A percentile compares a stretch with the other conserved stretches of the same genome.
Evolutionary conservation across 2,888 invertebrate genomes (phyloP).

Genomic region (Desoria tigrina): DNA sequence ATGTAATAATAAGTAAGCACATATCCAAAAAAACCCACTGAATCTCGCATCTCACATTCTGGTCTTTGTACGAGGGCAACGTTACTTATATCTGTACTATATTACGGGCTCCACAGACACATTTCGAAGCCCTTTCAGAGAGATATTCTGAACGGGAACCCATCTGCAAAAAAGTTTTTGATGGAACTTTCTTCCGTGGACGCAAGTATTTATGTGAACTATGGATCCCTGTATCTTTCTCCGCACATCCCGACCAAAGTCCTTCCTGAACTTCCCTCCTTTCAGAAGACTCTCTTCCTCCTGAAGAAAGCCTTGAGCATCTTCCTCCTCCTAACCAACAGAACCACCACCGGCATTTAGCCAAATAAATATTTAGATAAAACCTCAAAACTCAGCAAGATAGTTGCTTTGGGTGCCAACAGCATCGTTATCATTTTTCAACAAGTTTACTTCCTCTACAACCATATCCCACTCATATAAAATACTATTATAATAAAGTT

Average conservation of each 20-base stretch:
- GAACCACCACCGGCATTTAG: slow-evolving; percentile 42
- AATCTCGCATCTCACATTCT: too few species aligned
- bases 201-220: slow-evolving; percentile 8
- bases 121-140: neutral
- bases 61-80: too few species aligned
- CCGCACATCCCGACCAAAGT: too few species aligned
- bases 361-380: slow-evolving; percentile 49
- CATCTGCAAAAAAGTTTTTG: slow-evolving; percentile 16
- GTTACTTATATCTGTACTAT: too few species aligned
- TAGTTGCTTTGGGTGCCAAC: slow-evolving; percentile 16
- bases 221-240: slow-evolving; percentile 2
- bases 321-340: neutral
- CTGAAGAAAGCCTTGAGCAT: too few species aligned
- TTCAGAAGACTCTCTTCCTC: too few species aligned
- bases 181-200: slow-evolving; percentile 3
- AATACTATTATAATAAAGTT: neutral
- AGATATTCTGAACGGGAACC: slow-evolving; percentile 8
- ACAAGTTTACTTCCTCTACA: slow-evolving; percentile 15
- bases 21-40: too few species aligned
- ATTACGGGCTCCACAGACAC: neutral
- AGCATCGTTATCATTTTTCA: slow-evolving; percentile 26
- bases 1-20: too few species aligned
- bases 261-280: too few species aligned
- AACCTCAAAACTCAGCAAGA: slow-evolving; percentile 24
- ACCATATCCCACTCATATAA: neutral